A percentile compares a stretch with the other conserved stretches of the same genome.
Evolutionary conservation across 2,888 invertebrate genomes (phyloP).

Genomic region (Lydus trimaculatus): DNA sequence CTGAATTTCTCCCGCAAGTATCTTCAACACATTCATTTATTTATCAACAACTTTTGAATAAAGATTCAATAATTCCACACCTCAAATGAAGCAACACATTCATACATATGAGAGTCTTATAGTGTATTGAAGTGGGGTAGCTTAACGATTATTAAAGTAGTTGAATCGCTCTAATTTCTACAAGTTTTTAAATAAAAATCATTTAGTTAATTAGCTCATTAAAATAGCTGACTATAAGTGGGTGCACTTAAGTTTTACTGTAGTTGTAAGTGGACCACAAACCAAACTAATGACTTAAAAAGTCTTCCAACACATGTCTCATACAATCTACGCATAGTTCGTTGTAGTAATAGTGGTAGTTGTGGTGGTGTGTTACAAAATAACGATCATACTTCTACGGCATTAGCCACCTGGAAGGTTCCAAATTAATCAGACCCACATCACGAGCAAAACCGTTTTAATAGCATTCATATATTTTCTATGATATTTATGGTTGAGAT

Average conservation of each 20-base stretch:
- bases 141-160: slow-evolving; percentile 20
- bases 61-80: not conserved
- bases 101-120: too few relatives aligned
- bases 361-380: slow-evolving; percentile 42
- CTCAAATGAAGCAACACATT: too few relatives aligned
- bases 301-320: slow-evolving; percentile 23
- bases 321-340: slow-evolving; percentile 46
- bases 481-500: not conserved
- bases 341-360: not conserved
- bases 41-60: not conserved
- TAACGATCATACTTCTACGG: slow-evolving; percentile 52
- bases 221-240: slow-evolving; percentile 35
- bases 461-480: slow-evolving; percentile 40
- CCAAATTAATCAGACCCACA: slow-evolving; percentile 54
- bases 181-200: slow-evolving; percentile 28
- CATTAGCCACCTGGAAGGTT: slow-evolving; percentile 49
- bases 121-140: too few relatives aligned
- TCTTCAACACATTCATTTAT: not conserved
- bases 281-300: slow-evolving; percentile 38
- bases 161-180: not conserved
- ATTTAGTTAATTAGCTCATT: slow-evolving; percentile 42
- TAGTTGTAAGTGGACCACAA: slow-evolving; percentile 16
- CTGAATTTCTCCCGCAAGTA: not conserved
- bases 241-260: slow-evolving; percentile 35
- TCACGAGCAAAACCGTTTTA: slow-evolving; percentile 40